Conservation (phyloP, 1,140 invertebrate species). For the Cydia strobilella region DNA sequence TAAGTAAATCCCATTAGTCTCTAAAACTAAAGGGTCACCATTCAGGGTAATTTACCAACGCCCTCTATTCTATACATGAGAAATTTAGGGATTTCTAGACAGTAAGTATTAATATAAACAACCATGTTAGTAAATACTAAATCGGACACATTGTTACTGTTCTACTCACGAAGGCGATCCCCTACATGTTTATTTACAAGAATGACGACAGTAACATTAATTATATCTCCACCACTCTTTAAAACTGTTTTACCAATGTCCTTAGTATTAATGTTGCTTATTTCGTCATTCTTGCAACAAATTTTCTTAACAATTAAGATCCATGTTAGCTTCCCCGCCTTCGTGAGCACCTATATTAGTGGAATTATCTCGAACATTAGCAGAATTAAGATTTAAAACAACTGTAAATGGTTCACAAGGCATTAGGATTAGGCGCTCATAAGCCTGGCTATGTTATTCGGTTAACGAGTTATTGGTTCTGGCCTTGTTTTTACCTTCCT, state of each 20-base stretch:
- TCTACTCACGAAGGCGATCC: constrained; percentile 23
- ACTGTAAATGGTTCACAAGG: constrained; percentile 39
- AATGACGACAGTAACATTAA: background rate
- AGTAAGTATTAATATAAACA: constrained; percentile 13
- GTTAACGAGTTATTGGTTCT: constrained; percentile 66
- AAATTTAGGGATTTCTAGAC: constrained; percentile 4
- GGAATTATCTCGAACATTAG: constrained; percentile 31
- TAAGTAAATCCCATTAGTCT: background rate
- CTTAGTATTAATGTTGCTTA: background rate
- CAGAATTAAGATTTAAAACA: constrained; percentile 35
- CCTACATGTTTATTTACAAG: background rate
- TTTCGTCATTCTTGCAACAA: background rate
- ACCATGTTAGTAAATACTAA: constrained; percentile 25
- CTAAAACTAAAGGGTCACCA: constrained; percentile 10
- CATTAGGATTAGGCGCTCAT: constrained; percentile 68
- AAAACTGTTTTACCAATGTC: background rate
- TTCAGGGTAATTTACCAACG: constrained; percentile 7
- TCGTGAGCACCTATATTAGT: constrained; percentile 31
- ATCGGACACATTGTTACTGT: constrained; percentile 6
- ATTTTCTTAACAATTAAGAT: constrained; percentile 5
- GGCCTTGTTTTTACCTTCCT: constrained; percentile 71
- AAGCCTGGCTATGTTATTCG: constrained; percentile 73
- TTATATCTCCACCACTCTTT: background rate
- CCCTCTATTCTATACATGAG: constrained; percentile 5
- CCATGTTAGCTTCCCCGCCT: constrained; percentile 22